Evolutionary conservation across 2,888 invertebrate species (phyloP), one percentile per base, ranked within the genome.

Genomic region (Andricus quercusramuli): DNA sequence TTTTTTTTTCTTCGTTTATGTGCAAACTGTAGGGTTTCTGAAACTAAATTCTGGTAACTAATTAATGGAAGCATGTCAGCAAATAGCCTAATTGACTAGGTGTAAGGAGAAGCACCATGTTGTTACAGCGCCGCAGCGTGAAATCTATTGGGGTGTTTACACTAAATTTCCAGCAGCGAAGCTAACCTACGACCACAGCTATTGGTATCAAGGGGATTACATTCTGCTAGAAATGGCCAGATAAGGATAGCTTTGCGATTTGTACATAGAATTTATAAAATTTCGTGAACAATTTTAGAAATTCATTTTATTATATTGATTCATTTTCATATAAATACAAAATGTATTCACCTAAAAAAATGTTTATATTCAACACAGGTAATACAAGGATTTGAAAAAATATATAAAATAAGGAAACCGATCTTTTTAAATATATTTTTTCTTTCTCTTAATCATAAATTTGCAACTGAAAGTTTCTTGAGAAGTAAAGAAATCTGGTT

Each of bases 1-100:
- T 8, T 37, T 37, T 9, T 6, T 9, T 37, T 37, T 32, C 3
- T 37, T 37, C 37, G 8, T 37, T 11, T 29, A 70, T 51, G 8
- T 47, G 25, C 25, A 25, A 47, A 70, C 29, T 74, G 32, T 15
- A 51, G 56, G 32, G 13, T 37, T 74, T 29, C 17, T 32, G 51
- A 29, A 51, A 74, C 51, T 51, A 13, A 74, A 74, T 32, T 4
- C n/a, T 37, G 11, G 11, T 56, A 74, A 56, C 74, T 56, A 74
- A 74, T 74, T 74, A 37, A 74, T 74, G 32, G n/a, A n/a, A 51
- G 32, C 51, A 51, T 47, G 56, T 74, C 32, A 56, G 51, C 51
- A 74, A 74, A 74, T 56, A 56, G 51, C 32, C 74, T 74, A 56
- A 56, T 56, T 74, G 74, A 56, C 51, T 32, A 74, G 51, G 74